phyloP scores from a whole-genome alignment of 2,113 vertebrate genomes.

The Chionodraco myersi region DNA sequence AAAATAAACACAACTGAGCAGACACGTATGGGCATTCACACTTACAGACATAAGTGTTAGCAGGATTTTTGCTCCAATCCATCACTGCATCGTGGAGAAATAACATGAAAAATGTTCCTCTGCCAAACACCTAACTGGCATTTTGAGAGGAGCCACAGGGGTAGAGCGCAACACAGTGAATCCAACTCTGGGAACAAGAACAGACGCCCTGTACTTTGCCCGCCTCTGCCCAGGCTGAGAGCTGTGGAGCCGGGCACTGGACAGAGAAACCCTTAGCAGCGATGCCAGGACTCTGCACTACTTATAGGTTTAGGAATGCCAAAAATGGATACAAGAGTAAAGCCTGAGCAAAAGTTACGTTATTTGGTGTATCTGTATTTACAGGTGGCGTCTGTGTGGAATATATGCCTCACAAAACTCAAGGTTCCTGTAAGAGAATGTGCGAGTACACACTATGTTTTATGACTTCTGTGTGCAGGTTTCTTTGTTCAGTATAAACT shows the following conservation, averaged over 20 bases:
- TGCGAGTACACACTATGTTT: constrained; percentile 8
- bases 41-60: neutral
- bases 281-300: constrained; percentile 40
- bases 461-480: constrained; percentile 47
- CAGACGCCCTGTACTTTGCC: constrained; percentile 42
- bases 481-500: constrained; percentile 63
- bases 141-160: constrained; percentile 53
- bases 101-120: constrained; percentile 33
- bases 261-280: constrained; percentile 57
- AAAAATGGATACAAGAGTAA: constrained; percentile 50
- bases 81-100: constrained; percentile 24
- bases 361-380: constrained; percentile 40
- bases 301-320: constrained; percentile 61
- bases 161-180: constrained; percentile 39
- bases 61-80: constrained; percentile 32
- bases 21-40: neutral
- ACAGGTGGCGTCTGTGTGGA: constrained; percentile 23
- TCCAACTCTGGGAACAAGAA: constrained; percentile 56
- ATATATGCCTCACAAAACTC: constrained; percentile 30
- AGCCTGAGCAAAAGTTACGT: constrained; percentile 42
- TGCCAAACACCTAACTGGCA: constrained; percentile 60
- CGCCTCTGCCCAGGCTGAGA: constrained; percentile 42
- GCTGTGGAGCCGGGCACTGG: constrained; percentile 41
- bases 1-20: constrained; percentile 1
- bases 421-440: constrained; percentile 24